Evolutionary conservation across 2,113 vertebrate species (phyloP), one percentile per base, ranked within the genome.

Genomic region (Poeciliopsis prolifica): DNA sequence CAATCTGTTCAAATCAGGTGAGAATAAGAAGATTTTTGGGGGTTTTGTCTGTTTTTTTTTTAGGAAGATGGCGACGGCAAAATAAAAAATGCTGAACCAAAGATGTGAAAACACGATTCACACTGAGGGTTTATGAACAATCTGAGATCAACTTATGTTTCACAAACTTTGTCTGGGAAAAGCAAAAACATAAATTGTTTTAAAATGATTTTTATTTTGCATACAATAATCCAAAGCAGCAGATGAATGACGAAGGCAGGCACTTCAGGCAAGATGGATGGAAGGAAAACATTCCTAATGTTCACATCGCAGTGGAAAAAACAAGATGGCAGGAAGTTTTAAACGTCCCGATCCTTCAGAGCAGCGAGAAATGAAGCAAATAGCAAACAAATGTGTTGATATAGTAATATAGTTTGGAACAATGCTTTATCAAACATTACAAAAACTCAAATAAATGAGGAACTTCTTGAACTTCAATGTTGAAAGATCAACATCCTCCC

Each of bases 241-340:
- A 61, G 65, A 40, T 4, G 22, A 58, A 44, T 5, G 70, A 65
- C 30, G 65, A 28, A 26, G 26, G 72, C 86, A 87, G 86, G 86
- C 83, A 87, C 86, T 87, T 85, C 7, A 33, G 82, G 71, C 64
- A 82, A 22, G 82, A 70, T 48, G 68, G 42, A 61, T 48, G 26
- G 37, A 15, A 2, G 66, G 8, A n/a, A 42, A 33, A 65, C 7
- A 22, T 30, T 74, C n/a, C 0, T n/a, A 62, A 42, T 5, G 1
- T 70, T 54, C 60, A 68, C n/a, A 26, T 15, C 2, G 5, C 58
- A 14, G 12, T 12, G 14, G 17, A 48, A 72, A 6, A 29, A 70
- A 31, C 7, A 9, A 44, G 37, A 0, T 15, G 44, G 40, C 13
- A 4, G 37, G 37, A 40, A 42, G 65, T 19, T n/a, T n/a, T 28